Percentiles rank a stretch among this genome's conserved stretches.
phyloP scores from a whole-genome alignment of 2,113 vertebrate genomes.

The Caranx melampygus region DNA sequence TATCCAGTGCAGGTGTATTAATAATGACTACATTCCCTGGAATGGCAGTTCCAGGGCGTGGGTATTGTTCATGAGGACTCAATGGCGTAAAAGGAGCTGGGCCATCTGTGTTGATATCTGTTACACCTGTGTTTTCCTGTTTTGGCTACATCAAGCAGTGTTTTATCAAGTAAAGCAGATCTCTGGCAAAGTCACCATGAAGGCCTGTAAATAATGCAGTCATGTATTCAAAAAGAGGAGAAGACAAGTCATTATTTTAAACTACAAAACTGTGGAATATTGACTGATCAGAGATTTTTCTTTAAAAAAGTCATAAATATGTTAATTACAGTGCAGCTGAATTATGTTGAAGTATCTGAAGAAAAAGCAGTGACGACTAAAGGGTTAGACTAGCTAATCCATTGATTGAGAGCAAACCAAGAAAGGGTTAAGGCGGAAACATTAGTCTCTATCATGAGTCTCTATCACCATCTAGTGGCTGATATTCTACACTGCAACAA shows the following conservation, averaged over 20 bases:
- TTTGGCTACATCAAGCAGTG: neutral
- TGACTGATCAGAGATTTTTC: too few relatives aligned
- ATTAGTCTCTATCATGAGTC: slow-evolving; percentile 6
- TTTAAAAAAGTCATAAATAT: too few relatives aligned
- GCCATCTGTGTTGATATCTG: neutral
- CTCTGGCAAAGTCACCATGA: neutral
- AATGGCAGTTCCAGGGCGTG: neutral
- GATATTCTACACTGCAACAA: neutral
- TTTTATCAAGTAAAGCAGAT: neutral
- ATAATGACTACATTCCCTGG: neutral
- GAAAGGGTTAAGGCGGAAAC: neutral
- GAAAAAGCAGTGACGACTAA: neutral
- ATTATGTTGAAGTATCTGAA: neutral
- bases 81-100: neutral
- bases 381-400: neutral
- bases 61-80: neutral
- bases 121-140: neutral
- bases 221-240: neutral
- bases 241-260: neutral
- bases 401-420: neutral
- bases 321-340: neutral
- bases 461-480: slow-evolving; percentile 59
- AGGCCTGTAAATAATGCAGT: neutral
- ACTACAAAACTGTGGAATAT: neutral
- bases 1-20: neutral